phyloP scores from a whole-genome alignment of 1,140 invertebrate species.

The Drosophila kikkawai region DNA sequence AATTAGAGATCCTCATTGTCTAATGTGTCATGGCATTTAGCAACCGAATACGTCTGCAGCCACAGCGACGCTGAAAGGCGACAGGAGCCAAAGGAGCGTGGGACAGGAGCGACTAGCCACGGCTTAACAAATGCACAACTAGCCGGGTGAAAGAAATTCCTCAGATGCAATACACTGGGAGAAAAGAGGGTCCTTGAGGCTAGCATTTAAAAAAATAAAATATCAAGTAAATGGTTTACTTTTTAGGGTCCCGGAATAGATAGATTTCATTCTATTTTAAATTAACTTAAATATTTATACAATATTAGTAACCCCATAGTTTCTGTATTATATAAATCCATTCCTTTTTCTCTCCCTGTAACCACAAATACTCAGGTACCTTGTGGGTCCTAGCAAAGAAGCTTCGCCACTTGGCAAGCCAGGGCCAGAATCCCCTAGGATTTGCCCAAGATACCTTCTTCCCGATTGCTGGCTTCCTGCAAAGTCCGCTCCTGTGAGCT shows the following conservation, averaged over 20 bases:
- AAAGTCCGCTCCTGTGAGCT: conserved; percentile 40
- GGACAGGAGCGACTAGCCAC: conserved; percentile 23
- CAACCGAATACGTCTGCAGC: conserved; percentile 56
- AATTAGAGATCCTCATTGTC: conserved; percentile 79
- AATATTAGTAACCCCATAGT: not conserved
- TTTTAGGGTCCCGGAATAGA: not conserved
- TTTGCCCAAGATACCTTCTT: conserved; percentile 17
- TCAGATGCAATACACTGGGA: not conserved
- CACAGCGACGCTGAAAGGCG: conserved; percentile 6
- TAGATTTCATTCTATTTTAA: not conserved
- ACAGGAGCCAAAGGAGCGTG: conserved; percentile 12
- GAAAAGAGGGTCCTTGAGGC: not conserved
- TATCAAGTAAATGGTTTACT: not conserved
- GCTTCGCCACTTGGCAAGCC: not conserved
- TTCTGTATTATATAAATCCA: not conserved
- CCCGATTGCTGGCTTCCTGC: conserved; percentile 20
- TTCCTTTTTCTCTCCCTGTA: not conserved
- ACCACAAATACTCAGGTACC: conserved; percentile 10
- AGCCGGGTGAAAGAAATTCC: conserved; percentile 15
- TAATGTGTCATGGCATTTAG: conserved; percentile 80
- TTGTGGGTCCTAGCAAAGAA: not conserved
- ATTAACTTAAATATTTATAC: not conserved
- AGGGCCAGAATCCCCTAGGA: conserved; percentile 15
- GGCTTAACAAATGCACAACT: conserved; percentile 37
- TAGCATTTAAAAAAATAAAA: not conserved